Evolutionary conservation across 2,113 vertebrate species (phyloP).

Genomic region (Cochlearius cochlearius): DNA sequence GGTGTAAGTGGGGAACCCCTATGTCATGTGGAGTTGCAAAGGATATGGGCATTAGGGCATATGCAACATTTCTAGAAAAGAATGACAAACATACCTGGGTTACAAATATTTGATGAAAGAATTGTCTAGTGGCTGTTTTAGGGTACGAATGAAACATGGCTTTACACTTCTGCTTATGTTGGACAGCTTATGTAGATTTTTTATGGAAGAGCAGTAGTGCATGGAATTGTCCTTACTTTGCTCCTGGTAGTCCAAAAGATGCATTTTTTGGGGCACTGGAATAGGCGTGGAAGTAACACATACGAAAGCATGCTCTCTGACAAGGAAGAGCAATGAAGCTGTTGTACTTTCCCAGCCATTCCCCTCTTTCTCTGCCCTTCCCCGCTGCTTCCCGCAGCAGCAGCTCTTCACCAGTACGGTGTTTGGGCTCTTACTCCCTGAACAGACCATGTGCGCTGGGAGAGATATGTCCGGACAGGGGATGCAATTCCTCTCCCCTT

Average conservation of each 20-base stretch:
- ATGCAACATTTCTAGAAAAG: not conserved
- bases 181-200: not conserved
- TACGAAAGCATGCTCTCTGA: not conserved
- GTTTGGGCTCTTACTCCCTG: not conserved
- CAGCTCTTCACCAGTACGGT: not conserved
- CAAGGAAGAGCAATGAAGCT: not conserved
- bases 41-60: not conserved
- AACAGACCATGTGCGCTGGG: not conserved
- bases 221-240: not conserved
- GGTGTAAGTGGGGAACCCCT: not conserved
- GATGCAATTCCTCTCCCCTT: not conserved
- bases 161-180: not conserved
- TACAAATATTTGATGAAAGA: not conserved
- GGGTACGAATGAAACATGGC: not conserved
- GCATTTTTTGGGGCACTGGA: not conserved
- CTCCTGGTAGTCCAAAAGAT: not conserved
- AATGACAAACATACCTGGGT: not conserved
- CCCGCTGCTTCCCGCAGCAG: not conserved
- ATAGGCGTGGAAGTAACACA: not conserved
- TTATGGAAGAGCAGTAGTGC: not conserved
- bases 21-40: not conserved
- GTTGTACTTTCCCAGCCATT: not conserved
- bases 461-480: not conserved
- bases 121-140: not conserved
- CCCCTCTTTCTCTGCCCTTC: not conserved